Percentiles rank a stretch among this genome's conserved stretches.
Conservation (phyloP, 37 sponge, comb jelly and placozoan genomes). For the Amphimedon queenslandica region DNA sequence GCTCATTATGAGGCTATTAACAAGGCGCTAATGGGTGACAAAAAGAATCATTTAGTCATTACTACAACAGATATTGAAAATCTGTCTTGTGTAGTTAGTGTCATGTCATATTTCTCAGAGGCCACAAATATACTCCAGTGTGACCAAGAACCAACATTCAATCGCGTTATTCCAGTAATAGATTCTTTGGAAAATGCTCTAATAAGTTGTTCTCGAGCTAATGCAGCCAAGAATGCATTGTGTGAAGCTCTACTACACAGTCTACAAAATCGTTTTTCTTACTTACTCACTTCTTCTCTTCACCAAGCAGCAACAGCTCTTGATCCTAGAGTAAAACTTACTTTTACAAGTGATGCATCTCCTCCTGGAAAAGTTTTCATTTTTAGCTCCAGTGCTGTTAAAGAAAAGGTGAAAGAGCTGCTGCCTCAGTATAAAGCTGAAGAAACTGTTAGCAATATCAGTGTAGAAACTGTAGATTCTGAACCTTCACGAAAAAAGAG, state of each 20-base stretch:
- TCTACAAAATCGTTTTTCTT: conserved; percentile 4
- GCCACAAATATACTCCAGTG: conserved; percentile 16
- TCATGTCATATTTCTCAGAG: conserved; percentile 5
- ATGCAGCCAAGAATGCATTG: conserved; percentile 6
- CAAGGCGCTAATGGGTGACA: background rate
- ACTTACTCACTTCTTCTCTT: background rate
- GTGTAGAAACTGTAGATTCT: background rate
- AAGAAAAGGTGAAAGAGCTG: background rate
- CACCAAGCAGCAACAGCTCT: conserved; percentile 6
- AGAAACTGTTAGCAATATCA: background rate
- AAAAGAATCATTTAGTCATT: background rate
- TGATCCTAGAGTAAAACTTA: conserved; percentile 2
- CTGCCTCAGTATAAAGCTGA: background rate
- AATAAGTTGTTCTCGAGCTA: background rate
- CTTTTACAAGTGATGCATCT: conserved; percentile 1
- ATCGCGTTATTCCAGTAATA: conserved; percentile 4
- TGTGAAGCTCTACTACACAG: background rate
- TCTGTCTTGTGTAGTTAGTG: conserved; percentile 2
- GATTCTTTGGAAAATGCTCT: conserved; percentile 9
- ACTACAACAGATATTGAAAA: background rate
- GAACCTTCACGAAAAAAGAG: background rate
- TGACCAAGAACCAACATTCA: background rate
- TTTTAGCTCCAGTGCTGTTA: background rate
- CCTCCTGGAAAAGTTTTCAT: background rate
- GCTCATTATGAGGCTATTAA: background rate